Evolutionary conservation across 1,140 invertebrate genomes (phyloP), one percentile per base, ranked within the genome.

Genomic region (Philopotamus ludificatus): DNA sequence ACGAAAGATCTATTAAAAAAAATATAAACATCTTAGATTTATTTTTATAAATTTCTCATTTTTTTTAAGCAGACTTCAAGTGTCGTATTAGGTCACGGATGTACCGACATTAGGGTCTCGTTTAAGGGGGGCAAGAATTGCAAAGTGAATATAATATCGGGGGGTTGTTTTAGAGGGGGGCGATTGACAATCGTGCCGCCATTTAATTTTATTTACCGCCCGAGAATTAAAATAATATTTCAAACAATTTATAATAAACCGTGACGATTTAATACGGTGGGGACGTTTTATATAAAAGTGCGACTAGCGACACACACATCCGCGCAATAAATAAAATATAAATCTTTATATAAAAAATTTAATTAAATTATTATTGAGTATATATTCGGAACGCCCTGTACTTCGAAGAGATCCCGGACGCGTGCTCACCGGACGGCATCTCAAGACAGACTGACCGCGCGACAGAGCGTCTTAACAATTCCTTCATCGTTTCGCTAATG

Each of bases 151-250:
- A 15, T 15, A 8, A 16, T 4, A 47, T 34, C 3, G 7, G 51
- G 51, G 51, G 7, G 51, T 12, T 20, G 20, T 54, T 34, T n/a
- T 20, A 23, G 4, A 54, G 3, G 22, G 42, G 57, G 7, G 42
- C n/a, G 42, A 22, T 47, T 49, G 44, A 60, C 57, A 60, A 60
- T 60, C 57, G 23, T 34, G 26, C 42, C 42, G 57, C 57, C 47
- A 62, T 69, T 70, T 63, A 65, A 66, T 70, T 70, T 70, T 70
- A 69, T 70, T 70, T 66, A 70, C 65, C 68, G 61, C 62, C 68
- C 60, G 34, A 64, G 39, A 66, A 70, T 70, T 70, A 70, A 70
- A 70, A 70, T 70, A 70, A 70, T 70, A 70, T 70, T 70, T 66
- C 65, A 44, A 65, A 67, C 62, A 70, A 61, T 70, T 70, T 66